Base-by-base conservation (phyloP, 2,797 vertebrate species). In the Eurystomus glaucurus region DNA sequence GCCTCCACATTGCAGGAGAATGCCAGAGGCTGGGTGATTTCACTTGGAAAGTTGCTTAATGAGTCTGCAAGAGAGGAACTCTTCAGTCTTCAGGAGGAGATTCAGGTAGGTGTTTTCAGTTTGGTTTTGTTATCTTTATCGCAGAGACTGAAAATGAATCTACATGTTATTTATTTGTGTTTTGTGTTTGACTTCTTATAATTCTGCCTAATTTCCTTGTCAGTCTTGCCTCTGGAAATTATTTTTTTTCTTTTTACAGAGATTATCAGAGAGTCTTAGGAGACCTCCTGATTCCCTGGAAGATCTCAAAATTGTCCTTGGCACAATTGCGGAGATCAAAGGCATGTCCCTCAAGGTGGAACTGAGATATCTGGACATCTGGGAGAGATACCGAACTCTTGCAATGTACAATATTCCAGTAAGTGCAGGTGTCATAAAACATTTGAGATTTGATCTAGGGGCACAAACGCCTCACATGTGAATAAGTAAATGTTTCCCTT, bases 301-400 rank as follows among this genome's bases (percentile, higher is more conserved):
- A 5, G 98, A 99, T 79, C 98, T 99, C 76, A 99, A 98, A 97
- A 98, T 98, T 93, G 97, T 99, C 54, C 98, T 99, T 19, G 96
- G 96, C 1, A 99, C 99, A 4, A 99, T 99, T 89, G 98, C 98
- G 11, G 96, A 99, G 81, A 98, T 99, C 94, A 98, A 93, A 93
- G 92, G 94, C 61, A 98, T 99, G 96, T 99, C 99, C 70, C 89
- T 99, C 4, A 72, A 97, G 12, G 99, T 99, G 96, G 99, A 99
- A 88, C 88, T 99, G 92, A 98, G 98, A 37, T 98, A 98, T 93
- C 95, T 69, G 55, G 99, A 99, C 50, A 98, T 99, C 39, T 97
- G 98, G 91, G 99, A 99, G 97, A 97, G 98, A 97, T 99, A 99
- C 96, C 98, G 99, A 91, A 99, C 99, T 62, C 95, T 99, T 92